Base-by-base conservation (phyloP, 2,888 invertebrate species). In the Morinoia aosen region DNA sequence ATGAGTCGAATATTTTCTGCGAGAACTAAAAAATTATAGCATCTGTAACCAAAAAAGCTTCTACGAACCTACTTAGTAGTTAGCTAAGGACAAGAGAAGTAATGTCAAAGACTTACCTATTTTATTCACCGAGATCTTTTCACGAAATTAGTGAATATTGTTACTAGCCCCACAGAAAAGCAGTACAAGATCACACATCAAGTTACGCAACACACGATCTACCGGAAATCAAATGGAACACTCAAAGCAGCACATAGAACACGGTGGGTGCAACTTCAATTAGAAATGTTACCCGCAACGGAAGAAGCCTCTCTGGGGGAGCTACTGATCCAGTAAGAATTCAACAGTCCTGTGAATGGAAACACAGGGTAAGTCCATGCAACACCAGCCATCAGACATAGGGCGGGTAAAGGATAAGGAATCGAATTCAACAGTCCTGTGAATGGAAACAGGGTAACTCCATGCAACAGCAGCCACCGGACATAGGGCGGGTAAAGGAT, bases 271-370 rank as follows among this genome's bases (percentile, higher is more conserved):
- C 76, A 76, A 76, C 76, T 76, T 76, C 76, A 76, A 76, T 33
- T 33, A 76, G 76, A 33, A 76, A 16, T 76, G 76, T 76, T 76
- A 76, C 76, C 76, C 14, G 76, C 76, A 76, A 76, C 33, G 76
- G 76, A 76, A 7, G 76, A 76, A 76, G 76, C 25, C 25, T 10
- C 76, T 76, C 76, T 76, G 8, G 76, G 76, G 33, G 76, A 76
- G 76, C 76, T 16, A 76, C 8, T 76, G 76, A 76, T 76, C 76
- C 76, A 25, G 76, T 76, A 76, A 76, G 25, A 76, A 76, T 76
- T 76, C 76, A 76, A 76, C 76, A 76, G 76, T 76, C 76, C 76
- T 76, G 76, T 76, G 76, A 76, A 76, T 76, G 76, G 25, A 76
- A 76, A 76, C 76, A 76, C 76, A 33, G 76, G 33, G 25, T 76